phyloP scores from a whole-genome alignment of 2,888 invertebrate species.

The Pseudeuparius sepicola region DNA sequence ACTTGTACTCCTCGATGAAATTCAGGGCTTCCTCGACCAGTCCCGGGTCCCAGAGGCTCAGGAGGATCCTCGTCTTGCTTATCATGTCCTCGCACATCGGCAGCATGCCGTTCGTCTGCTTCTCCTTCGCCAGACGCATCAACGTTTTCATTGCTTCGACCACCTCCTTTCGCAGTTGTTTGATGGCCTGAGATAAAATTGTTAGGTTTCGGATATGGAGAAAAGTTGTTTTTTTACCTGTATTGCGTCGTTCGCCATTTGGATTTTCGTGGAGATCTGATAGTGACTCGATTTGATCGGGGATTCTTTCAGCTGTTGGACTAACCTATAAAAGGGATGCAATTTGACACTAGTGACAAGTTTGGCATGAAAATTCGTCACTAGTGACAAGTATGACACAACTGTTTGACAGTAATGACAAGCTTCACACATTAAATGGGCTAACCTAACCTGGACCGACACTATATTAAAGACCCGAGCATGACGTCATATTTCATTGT shows the following conservation, averaged over 20 bases:
- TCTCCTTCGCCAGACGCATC: conserved; percentile 62
- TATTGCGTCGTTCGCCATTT: conserved; percentile 72
- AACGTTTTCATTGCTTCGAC: conserved; percentile 67
- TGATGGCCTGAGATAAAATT: conserved; percentile 46
- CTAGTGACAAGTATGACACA: neutral
- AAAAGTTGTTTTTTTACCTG: conserved; percentile 44
- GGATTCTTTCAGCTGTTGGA: conserved; percentile 72
- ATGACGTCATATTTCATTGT: no score
- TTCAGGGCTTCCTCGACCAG: conserved; percentile 78
- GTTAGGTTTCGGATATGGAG: conserved; percentile 2
- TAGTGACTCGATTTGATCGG: conserved; percentile 50
- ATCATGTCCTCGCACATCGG: conserved; percentile 70
- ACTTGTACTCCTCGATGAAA: conserved; percentile 70
- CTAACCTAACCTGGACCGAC: no score
- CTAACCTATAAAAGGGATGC: conserved; percentile 46
- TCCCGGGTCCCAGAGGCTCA: conserved; percentile 77
- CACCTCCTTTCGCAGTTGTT: conserved; percentile 64
- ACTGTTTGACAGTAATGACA: no score
- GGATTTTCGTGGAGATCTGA: conserved; percentile 65
- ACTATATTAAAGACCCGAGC: no score
- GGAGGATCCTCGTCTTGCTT: conserved; percentile 64
- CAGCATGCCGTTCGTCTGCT: conserved; percentile 63
- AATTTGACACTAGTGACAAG: no score
- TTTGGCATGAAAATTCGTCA: neutral
- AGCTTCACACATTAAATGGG: no score